A percentile compares a stretch with the other conserved stretches of the same genome.
Evolutionary conservation across 2,888 invertebrate species (phyloP).

Genomic region (Hypercompe scribonia): DNA sequence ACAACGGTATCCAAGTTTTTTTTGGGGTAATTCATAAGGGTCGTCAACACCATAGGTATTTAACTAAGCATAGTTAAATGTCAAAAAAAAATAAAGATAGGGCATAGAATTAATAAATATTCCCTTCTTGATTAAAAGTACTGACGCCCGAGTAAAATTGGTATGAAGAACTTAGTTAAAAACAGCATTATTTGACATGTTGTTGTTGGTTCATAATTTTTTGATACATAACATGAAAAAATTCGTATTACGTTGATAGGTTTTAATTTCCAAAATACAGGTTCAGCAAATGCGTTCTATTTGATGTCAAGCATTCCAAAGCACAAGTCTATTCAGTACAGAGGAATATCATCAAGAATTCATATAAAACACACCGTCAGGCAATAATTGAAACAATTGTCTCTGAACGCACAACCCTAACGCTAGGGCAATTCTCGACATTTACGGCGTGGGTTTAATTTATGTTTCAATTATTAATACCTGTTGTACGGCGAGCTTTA

Average conservation of each 20-base stretch:
- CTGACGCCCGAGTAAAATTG: too few relatives aligned
- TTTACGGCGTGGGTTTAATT: conserved; percentile 27
- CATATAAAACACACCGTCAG: not conserved
- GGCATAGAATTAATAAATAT: too few relatives aligned
- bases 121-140: too few relatives aligned
- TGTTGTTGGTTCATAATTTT: too few relatives aligned
- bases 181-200: too few relatives aligned
- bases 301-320: not conserved
- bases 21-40: not conserved
- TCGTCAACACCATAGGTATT: not conserved
- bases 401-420: conserved; percentile 19
- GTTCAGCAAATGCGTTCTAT: too few relatives aligned
- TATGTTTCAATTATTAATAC: conserved; percentile 41
- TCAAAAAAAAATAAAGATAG: too few relatives aligned
- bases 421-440: conserved; percentile 23
- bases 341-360: not conserved
- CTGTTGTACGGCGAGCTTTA: conserved; percentile 11
- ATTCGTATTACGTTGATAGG: too few relatives aligned
- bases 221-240: too few relatives aligned
- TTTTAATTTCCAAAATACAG: too few relatives aligned
- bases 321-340: not conserved
- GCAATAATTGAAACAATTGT: not conserved
- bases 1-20: not conserved
- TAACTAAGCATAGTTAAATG: too few relatives aligned
- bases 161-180: too few relatives aligned